phyloP scores from a whole-genome alignment of 2,888 invertebrate species.

The Rotaria magnacalcarata region DNA sequence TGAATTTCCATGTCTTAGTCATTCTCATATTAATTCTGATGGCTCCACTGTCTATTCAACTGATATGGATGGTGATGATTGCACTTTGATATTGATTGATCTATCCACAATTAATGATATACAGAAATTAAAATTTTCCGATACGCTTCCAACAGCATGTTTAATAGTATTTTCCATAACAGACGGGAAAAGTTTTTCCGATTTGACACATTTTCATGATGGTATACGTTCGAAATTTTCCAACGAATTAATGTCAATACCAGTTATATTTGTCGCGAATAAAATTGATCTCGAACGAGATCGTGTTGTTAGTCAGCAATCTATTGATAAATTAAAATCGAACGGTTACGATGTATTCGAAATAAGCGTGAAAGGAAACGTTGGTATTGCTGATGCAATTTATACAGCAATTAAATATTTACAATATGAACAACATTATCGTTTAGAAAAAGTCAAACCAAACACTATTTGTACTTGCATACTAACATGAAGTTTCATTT shows the following conservation, averaged over 20 bases:
- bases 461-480: background rate
- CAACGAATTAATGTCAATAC: background rate
- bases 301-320: background rate
- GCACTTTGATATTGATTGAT: background rate
- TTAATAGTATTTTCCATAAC: background rate
- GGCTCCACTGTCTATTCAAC: background rate
- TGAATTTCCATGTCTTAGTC: background rate
- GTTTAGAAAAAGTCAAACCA: background rate
- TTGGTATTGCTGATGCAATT: background rate
- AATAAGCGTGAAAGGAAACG: background rate
- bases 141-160: background rate
- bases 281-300: background rate
- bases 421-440: background rate
- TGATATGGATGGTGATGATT: background rate
- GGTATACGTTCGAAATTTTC: background rate
- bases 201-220: background rate
- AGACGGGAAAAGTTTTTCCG: background rate
- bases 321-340: background rate
- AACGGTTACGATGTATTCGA: background rate
- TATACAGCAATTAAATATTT: background rate
- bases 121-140: background rate
- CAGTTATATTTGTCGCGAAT: background rate
- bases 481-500: background rate
- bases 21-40: background rate
- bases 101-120: background rate